Evolutionary conservation across 2,797 vertebrate genomes (phyloP).

Genomic region (Philypnodon macrostomus): DNA sequence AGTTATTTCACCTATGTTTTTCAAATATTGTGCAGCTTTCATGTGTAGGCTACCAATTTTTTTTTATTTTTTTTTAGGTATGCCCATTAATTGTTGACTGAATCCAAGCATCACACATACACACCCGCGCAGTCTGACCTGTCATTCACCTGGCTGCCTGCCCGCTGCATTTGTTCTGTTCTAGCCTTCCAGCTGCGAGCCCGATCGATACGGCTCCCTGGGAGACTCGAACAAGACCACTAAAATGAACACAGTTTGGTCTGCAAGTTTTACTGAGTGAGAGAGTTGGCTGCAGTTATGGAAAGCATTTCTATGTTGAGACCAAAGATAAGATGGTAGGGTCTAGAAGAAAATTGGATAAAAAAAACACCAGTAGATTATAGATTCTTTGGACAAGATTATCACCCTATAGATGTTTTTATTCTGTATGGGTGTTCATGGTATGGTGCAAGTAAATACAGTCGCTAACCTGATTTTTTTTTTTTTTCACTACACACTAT

Average conservation of each 20-base stretch:
- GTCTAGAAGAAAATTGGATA: slow-evolving; percentile 1
- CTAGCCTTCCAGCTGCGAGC: slow-evolving; percentile 31
- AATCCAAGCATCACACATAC: slow-evolving; percentile 5
- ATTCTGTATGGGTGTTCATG: too few relatives aligned
- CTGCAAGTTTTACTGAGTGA: neutral
- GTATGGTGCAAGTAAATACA: too few relatives aligned
- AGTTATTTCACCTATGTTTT: too few relatives aligned
- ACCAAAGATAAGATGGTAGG: neutral
- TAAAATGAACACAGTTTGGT: slow-evolving; percentile 21
- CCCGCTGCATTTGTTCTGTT: slow-evolving; percentile 44
- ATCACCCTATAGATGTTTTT: too few relatives aligned
- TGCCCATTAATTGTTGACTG: slow-evolving; percentile 19
- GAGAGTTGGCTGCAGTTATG: neutral
- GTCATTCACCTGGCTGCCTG: slow-evolving; percentile 44
- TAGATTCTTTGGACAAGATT: too few relatives aligned
- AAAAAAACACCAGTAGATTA: neutral
- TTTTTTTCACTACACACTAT: too few relatives aligned
- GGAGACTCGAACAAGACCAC: slow-evolving; percentile 24
- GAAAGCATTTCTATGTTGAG: neutral
- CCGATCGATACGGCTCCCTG: slow-evolving; percentile 49
- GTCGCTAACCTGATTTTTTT: too few relatives aligned
- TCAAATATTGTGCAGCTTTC: too few relatives aligned
- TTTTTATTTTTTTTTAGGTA: too few relatives aligned
- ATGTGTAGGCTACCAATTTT: too few relatives aligned
- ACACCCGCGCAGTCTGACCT: slow-evolving; percentile 35